A percentile compares a stretch with the other conserved stretches of the same genome.
Evolutionary conservation across 2,113 vertebrate genomes (phyloP).

Genomic region (Spilogale gracilis): DNA sequence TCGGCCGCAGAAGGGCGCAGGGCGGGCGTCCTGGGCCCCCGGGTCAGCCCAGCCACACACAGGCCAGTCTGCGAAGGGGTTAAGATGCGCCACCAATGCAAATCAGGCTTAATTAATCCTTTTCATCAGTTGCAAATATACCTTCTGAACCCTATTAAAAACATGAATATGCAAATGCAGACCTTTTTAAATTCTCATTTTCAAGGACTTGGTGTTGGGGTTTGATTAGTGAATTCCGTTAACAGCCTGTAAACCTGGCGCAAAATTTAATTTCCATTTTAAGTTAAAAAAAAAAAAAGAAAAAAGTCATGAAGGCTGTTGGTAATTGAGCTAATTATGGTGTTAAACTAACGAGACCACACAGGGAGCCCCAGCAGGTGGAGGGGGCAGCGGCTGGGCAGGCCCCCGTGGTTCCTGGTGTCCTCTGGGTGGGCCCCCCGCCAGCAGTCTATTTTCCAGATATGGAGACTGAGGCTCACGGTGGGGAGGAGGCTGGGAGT

Average conservation of each 20-base stretch:
- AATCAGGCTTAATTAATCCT: slow-evolving; percentile 91
- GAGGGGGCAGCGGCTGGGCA: background rate
- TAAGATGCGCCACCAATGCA: slow-evolving; percentile 87
- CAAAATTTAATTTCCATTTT: slow-evolving; percentile 91
- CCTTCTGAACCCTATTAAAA: slow-evolving; percentile 91
- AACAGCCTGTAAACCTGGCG: slow-evolving; percentile 89
- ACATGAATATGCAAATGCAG: slow-evolving; percentile 92
- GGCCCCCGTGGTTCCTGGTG: background rate
- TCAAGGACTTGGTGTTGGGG: slow-evolving; percentile 88
- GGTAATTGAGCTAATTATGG: slow-evolving; percentile 88
- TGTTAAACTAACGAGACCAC: slow-evolving; percentile 82
- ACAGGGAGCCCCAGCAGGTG: slow-evolving; percentile 70
- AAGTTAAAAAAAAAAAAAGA: slow-evolving; percentile 80
- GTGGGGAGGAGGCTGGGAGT: fast-evolving
- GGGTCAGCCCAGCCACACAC: background rate
- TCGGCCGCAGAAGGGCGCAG: fast-evolving
- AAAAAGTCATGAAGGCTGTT: slow-evolving; percentile 70
- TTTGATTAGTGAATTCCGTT: slow-evolving; percentile 91
- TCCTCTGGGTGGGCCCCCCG: background rate
- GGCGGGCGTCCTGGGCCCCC: fast-evolving
- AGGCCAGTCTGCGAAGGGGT: slow-evolving; percentile 81
- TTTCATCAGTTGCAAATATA: slow-evolving; percentile 91
- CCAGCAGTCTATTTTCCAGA: background rate
- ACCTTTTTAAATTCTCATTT: slow-evolving; percentile 90
- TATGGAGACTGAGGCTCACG: background rate